These are phyloP conservation scores for Rhynchopsitta pachyrhyncha DNA, from an alignment of 2,113 vertebrate species.

Conservation along the genomic window DNA sequence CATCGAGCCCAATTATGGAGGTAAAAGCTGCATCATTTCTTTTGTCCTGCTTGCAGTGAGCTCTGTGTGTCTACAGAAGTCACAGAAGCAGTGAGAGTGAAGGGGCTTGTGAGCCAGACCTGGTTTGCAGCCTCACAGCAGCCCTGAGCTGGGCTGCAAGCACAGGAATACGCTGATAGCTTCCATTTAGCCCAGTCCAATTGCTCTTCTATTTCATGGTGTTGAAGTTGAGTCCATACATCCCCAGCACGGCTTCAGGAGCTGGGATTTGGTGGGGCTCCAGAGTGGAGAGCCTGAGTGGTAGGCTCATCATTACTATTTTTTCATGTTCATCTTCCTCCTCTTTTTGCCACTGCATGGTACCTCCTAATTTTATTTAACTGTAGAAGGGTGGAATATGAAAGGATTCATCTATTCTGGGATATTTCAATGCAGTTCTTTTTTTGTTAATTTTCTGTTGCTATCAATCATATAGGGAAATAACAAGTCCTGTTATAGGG, in stretches of 20 bases:
- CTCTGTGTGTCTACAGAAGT: accelerated
- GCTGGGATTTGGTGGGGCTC: background rate
- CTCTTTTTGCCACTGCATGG: background rate
- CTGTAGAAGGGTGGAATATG: background rate
- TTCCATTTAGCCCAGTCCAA: accelerated
- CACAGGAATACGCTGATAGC: accelerated
- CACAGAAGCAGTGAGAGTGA: accelerated
- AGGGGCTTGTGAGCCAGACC: background rate
- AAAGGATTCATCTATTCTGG: background rate
- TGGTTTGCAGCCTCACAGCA: background rate
- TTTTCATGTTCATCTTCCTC: background rate
- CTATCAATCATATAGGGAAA: accelerated
- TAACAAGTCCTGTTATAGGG: background rate
- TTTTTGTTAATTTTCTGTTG: background rate
- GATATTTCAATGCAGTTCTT: background rate
- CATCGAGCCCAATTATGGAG: slow-evolving; percentile 96
- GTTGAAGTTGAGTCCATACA: background rate
- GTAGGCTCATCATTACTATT: background rate
- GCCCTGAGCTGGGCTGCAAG: background rate
- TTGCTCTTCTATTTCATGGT: background rate
- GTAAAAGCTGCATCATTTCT: slow-evolving; percentile 58
- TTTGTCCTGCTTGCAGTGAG: background rate
- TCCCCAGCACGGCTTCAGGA: background rate
- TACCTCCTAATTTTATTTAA: background rate
- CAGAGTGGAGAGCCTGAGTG: accelerated